These are phyloP conservation scores for Clistopyga incitator DNA, from an alignment of 2,888 invertebrate genomes.

Conservation along the genomic window DNA sequence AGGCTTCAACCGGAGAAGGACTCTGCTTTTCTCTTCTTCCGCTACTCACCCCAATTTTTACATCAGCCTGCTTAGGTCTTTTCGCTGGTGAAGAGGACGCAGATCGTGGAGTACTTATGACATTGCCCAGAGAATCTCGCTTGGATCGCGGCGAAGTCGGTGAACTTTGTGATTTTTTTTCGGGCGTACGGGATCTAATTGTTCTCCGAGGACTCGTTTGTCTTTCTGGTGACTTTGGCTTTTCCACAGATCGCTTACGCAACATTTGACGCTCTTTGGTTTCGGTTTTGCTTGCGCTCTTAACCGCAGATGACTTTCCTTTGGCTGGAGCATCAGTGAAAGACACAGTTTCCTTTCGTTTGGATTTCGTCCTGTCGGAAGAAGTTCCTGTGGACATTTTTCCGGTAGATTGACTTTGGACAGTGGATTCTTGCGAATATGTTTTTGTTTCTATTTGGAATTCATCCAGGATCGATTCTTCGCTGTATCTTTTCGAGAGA, in stretches of 20 bases:
- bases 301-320: constrained; percentile 10
- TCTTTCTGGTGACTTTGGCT: constrained; percentile 52
- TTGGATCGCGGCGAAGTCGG: constrained; percentile 42
- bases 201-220: constrained; percentile 51
- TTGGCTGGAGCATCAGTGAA: constrained; percentile 2
- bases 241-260: constrained; percentile 44
- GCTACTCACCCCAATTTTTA: background rate
- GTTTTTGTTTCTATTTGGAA: constrained; percentile 26
- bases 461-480: constrained; percentile 60
- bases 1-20: constrained; percentile 48
- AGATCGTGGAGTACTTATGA: constrained; percentile 36
- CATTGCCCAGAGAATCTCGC: constrained; percentile 64
- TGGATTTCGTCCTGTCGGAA: constrained; percentile 14
- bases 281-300: background rate
- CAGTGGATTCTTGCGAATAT: constrained; percentile 8
- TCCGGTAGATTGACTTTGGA: constrained; percentile 26
- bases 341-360: constrained; percentile 29
- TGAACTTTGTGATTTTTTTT: constrained; percentile 19
- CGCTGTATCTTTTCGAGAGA: constrained; percentile 60
- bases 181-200: background rate
- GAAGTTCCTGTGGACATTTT: constrained; percentile 38
- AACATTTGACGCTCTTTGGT: constrained; percentile 43
- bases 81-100: constrained; percentile 56
- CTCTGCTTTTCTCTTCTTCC: constrained; percentile 24
- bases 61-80: constrained; percentile 44